phyloP scores from a whole-genome alignment of 2,113 vertebrate species.

The Oplegnathus fasciatus region DNA sequence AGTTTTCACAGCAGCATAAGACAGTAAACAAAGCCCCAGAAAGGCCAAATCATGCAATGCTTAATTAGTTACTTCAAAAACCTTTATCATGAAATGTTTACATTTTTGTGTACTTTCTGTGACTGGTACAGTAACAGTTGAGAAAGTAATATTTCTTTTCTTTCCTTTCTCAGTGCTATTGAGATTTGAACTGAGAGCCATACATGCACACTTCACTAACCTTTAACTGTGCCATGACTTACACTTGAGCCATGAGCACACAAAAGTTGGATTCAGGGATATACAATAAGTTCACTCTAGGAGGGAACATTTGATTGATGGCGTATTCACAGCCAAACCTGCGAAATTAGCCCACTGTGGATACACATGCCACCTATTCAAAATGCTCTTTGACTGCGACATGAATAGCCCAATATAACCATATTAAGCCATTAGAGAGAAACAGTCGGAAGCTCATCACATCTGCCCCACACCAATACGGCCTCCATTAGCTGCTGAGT shows the following conservation, averaged over 20 bases:
- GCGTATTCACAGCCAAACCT: constrained; percentile 32
- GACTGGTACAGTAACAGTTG: background rate
- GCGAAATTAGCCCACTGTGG: constrained; percentile 53
- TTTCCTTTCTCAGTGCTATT: background rate
- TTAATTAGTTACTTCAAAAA: constrained; percentile 16
- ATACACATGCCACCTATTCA: constrained; percentile 54
- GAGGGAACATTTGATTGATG: constrained; percentile 56
- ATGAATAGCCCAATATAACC: constrained; percentile 53
- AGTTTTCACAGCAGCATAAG: constrained; percentile 3
- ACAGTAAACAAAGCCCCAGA: background rate
- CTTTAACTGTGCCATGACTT: constrained; percentile 24
- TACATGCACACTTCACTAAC: background rate
- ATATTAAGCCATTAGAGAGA: constrained; percentile 68
- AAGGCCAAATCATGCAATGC: background rate
- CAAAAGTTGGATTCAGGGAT: constrained; percentile 13
- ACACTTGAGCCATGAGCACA: background rate
- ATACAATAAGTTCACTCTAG: constrained; percentile 20
- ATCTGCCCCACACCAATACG: constrained; percentile 36
- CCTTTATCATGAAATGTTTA: background rate
- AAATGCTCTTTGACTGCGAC: constrained; percentile 59
- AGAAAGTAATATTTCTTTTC: background rate
- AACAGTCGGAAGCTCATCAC: constrained; percentile 74
- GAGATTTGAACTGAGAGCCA: background rate
- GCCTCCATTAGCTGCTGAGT: constrained; percentile 71
- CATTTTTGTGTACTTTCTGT: background rate